A percentile compares a stretch with the other conserved stretches of the same genome.
Conservation (phyloP, 2,888 invertebrate genomes). For the Brassicogethes aeneus region DNA sequence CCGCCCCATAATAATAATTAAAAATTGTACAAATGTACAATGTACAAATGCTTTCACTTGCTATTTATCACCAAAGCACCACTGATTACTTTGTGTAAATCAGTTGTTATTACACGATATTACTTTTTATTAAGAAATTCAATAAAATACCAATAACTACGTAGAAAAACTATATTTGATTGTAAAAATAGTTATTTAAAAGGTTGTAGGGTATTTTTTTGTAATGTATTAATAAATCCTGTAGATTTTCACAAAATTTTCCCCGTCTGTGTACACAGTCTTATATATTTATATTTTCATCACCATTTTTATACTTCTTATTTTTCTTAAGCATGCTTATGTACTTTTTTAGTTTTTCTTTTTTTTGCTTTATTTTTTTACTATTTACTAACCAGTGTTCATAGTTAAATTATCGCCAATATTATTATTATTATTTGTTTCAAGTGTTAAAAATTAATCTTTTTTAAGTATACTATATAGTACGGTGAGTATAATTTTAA, state of each 20-base stretch:
- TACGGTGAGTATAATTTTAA: no score
- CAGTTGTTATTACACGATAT: conserved; percentile 37
- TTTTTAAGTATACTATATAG: no score
- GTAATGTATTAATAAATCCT: not conserved
- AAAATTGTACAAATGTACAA: no score
- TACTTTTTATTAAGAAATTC: conserved; percentile 6
- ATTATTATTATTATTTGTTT: not conserved
- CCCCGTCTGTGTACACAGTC: conserved; percentile 33
- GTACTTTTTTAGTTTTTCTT: conserved; percentile 12
- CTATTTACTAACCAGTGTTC: not conserved
- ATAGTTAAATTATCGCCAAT: not conserved
- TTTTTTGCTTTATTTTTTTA: conserved; percentile 3
- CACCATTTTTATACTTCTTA: conserved; percentile 8
- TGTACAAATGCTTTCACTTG: not conserved
- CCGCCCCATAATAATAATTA: no score
- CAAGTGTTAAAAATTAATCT: no score
- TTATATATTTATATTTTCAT: conserved; percentile 8
- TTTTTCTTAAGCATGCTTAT: conserved; percentile 14
- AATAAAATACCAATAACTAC: no score
- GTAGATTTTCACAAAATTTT: conserved; percentile 11
- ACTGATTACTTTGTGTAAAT: conserved; percentile 29
- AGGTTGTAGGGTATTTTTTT: conserved; percentile 5
- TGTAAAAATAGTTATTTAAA: no score
- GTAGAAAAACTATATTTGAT: no score
- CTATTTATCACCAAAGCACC: conserved; percentile 1